A percentile compares a stretch with the other conserved stretches of the same genome.
Conservation (phyloP, 2,888 invertebrate species). For the Blastobasis adustella region DNA sequence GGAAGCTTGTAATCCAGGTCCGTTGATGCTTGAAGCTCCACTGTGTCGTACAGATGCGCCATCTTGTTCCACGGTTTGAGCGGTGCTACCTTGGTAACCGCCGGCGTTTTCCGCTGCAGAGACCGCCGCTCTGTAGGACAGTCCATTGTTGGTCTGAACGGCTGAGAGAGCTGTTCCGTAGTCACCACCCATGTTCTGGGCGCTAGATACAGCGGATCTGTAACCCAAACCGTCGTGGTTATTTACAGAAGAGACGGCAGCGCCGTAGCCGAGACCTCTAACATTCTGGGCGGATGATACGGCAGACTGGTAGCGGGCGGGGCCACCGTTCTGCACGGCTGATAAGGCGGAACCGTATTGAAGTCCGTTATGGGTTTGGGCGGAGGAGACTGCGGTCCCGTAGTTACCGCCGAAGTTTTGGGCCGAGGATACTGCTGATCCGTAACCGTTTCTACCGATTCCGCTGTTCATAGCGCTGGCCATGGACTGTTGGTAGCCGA, state of each 20-base stretch:
- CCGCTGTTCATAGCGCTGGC: conserved; percentile 24
- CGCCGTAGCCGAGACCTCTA: conserved; percentile 22
- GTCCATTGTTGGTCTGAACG: conserved; percentile 31
- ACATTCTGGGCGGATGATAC: conserved; percentile 30
- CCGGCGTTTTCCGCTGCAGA: conserved; percentile 43
- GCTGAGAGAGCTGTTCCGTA: conserved; percentile 31
- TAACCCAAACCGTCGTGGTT: conserved; percentile 25
- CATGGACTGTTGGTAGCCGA: conserved; percentile 17
- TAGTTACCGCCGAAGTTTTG: conserved; percentile 39
- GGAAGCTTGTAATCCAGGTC: conserved; percentile 45
- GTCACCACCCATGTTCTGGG: conserved; percentile 27
- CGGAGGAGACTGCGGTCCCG: conserved; percentile 38
- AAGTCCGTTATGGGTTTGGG: conserved; percentile 33
- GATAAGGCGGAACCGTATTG: conserved; percentile 30
- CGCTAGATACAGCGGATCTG: conserved; percentile 37
- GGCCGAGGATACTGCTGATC: conserved; percentile 33
- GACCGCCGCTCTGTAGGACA: conserved; percentile 29
- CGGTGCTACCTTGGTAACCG: conserved; percentile 38
- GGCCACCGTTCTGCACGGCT: conserved; percentile 22
- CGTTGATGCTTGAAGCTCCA: conserved; percentile 47
- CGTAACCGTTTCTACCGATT: conserved; percentile 24
- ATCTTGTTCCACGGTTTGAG: conserved; percentile 42
- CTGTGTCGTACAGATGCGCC: conserved; percentile 36
- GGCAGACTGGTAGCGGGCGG: conserved; percentile 28
- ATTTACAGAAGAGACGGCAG: conserved; percentile 24